These are phyloP conservation scores for Pelodytes ibericus DNA, from an alignment of 2,797 vertebrate genomes.

Conservation along the genomic window DNA sequence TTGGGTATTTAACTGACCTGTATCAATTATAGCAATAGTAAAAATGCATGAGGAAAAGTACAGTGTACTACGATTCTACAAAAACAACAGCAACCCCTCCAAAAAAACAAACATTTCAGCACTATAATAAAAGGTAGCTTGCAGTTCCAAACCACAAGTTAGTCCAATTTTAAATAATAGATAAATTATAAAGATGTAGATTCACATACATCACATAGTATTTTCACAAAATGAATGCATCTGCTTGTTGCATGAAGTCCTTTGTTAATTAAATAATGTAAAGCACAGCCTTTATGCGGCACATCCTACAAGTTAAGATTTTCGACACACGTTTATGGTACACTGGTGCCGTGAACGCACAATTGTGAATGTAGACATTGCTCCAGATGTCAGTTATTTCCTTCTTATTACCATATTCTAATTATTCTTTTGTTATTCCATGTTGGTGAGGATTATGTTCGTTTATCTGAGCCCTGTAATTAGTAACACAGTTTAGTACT, in stretches of 20 bases:
- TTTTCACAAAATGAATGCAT: too few species aligned
- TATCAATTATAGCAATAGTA: too few species aligned
- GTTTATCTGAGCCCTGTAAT: slow-evolving; percentile 53
- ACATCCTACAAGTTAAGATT: not conserved
- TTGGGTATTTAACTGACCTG: too few species aligned
- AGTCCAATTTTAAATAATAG: too few species aligned
- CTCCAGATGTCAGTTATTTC: slow-evolving; percentile 23
- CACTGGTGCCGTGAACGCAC: slow-evolving; percentile 20
- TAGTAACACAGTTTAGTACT: slow-evolving; percentile 50
- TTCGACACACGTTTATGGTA: slow-evolving; percentile 10
- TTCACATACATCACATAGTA: not conserved
- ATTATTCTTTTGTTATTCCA: slow-evolving; percentile 52
- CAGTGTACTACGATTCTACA: too few species aligned
- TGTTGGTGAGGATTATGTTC: slow-evolving; percentile 48
- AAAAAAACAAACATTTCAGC: too few species aligned
- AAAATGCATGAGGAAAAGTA: too few species aligned
- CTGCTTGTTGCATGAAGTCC: not conserved
- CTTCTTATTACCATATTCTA: slow-evolving; percentile 51
- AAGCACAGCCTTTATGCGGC: not conserved
- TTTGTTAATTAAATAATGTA: not conserved
- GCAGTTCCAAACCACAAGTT: too few species aligned
- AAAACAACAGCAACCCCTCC: too few species aligned
- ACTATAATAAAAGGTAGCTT: too few species aligned
- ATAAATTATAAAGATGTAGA: not conserved
- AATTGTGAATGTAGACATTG: slow-evolving; percentile 34